These are phyloP conservation scores for Gymnarchus niloticus DNA, from an alignment of 2,113 vertebrate genomes.

Conservation along the genomic window DNA sequence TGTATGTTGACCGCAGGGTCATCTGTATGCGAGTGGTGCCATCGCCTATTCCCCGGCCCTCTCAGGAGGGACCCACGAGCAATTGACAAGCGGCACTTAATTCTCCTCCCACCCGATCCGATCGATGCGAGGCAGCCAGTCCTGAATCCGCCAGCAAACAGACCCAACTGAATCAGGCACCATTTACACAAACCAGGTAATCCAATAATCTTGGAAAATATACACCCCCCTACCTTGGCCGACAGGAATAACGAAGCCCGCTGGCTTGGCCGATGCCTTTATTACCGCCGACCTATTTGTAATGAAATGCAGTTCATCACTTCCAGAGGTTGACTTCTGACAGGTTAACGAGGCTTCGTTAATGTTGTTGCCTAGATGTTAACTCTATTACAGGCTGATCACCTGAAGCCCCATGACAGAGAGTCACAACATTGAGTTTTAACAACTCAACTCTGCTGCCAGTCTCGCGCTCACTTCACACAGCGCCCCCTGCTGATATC, in stretches of 20 bases:
- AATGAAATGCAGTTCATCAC: constrained; percentile 34
- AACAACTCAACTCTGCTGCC: not conserved
- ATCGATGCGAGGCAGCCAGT: constrained; percentile 63
- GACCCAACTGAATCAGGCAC: constrained; percentile 66
- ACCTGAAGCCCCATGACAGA: not conserved
- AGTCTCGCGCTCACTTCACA: not conserved
- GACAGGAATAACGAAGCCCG: constrained; percentile 18
- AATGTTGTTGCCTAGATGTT: not conserved
- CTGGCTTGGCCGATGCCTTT: constrained; percentile 11
- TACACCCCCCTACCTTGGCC: constrained; percentile 28
- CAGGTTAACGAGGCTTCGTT: constrained; percentile 17
- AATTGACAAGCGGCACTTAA: constrained; percentile 53
- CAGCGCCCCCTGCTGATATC: not conserved
- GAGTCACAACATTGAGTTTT: not conserved
- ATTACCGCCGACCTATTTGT: constrained; percentile 35
- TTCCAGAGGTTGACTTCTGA: constrained; percentile 11
- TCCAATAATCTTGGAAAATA: constrained; percentile 64
- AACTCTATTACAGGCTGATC: not conserved
- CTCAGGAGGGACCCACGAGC: constrained; percentile 43
- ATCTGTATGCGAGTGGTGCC: not conserved
- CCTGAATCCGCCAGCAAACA: constrained; percentile 68
- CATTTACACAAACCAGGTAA: constrained; percentile 62
- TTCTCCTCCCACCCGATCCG: constrained; percentile 61
- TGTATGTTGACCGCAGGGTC: not conserved
- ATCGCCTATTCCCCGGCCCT: not conserved